Conservation (phyloP, 2,113 vertebrate species). For the Chionis minor region DNA sequence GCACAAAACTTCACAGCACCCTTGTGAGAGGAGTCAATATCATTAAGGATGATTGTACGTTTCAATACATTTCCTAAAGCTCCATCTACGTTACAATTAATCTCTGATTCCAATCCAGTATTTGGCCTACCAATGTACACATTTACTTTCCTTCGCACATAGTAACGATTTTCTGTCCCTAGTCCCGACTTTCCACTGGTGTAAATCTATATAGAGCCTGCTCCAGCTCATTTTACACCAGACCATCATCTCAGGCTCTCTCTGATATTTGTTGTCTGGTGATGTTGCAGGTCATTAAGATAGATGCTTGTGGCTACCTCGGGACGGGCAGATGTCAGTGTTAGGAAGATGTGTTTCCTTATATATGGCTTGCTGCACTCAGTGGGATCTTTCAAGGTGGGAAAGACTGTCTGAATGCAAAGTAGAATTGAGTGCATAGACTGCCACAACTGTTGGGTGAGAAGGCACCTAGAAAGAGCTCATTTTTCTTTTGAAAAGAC, state of each 20-base stretch:
- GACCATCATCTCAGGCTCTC: constrained; percentile 18
- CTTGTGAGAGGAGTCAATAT: constrained; percentile 13
- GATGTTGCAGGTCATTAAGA: constrained; percentile 42
- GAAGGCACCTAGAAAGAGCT: not conserved
- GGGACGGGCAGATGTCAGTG: constrained; percentile 10
- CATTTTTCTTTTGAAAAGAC: not conserved
- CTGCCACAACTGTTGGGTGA: not conserved
- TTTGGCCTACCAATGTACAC: constrained; percentile 47
- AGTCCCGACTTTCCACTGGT: not conserved
- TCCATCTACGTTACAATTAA: constrained; percentile 28
- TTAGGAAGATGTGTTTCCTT: constrained; percentile 25
- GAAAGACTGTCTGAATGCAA: constrained; percentile 36
- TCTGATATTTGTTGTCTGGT: constrained; percentile 47
- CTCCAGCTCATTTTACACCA: constrained; percentile 27
- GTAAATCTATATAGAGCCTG: constrained; percentile 38
- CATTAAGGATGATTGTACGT: not conserved
- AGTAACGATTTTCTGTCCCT: constrained; percentile 50
- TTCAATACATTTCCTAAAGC: constrained; percentile 5
- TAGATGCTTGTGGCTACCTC: constrained; percentile 55
- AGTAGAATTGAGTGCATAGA: not conserved
- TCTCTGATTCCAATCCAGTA: constrained; percentile 15
- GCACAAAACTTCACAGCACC: not conserved
- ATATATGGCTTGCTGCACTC: constrained; percentile 28
- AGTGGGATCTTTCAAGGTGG: constrained; percentile 29
- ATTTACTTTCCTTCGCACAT: constrained; percentile 37